A percentile compares a stretch with the other conserved stretches of the same genome.
These are phyloP conservation scores for Halocynthia roretzi DNA, from an alignment of 23 tunicate genomes.

Conservation along the genomic window DNA sequence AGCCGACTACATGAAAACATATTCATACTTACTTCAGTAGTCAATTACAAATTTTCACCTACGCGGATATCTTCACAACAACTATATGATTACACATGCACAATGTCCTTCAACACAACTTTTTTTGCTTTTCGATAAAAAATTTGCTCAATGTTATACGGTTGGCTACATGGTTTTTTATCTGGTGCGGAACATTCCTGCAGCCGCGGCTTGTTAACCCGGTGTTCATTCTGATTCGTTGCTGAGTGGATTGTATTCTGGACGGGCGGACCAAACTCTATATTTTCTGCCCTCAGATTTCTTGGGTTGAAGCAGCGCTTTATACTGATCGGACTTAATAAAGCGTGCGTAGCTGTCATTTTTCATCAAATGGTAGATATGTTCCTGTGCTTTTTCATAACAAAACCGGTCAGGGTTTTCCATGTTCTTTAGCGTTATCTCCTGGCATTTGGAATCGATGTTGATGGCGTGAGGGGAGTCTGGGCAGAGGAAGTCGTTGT, in stretches of 20 bases:
- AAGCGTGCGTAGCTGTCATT: constrained; percentile 90
- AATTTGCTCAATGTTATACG: not conserved
- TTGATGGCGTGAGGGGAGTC: constrained; percentile 74
- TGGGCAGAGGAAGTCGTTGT: constrained; percentile 46
- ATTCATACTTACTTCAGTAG: no score
- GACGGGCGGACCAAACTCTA: not conserved
- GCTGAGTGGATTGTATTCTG: constrained; percentile 12
- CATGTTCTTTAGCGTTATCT: constrained; percentile 58
- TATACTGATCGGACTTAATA: constrained; percentile 83
- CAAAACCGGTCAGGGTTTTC: constrained; percentile 75
- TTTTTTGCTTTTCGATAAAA: no score
- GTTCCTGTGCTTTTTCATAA: constrained; percentile 93
- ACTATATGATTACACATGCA: no score
- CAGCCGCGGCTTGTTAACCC: not conserved
- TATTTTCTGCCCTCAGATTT: constrained; percentile 10
- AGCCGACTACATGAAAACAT: no score
- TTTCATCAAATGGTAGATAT: constrained; percentile 92
- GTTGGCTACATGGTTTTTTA: not conserved
- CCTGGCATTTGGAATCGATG: constrained; percentile 81
- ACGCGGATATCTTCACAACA: no score
- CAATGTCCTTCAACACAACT: no score
- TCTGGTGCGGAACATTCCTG: not conserved
- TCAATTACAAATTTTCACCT: no score
- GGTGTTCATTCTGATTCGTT: constrained; percentile 15
- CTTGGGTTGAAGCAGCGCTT: constrained; percentile 25